Conservation (phyloP, 2,113 vertebrate genomes). For the Marcusenius ussheri region DNA sequence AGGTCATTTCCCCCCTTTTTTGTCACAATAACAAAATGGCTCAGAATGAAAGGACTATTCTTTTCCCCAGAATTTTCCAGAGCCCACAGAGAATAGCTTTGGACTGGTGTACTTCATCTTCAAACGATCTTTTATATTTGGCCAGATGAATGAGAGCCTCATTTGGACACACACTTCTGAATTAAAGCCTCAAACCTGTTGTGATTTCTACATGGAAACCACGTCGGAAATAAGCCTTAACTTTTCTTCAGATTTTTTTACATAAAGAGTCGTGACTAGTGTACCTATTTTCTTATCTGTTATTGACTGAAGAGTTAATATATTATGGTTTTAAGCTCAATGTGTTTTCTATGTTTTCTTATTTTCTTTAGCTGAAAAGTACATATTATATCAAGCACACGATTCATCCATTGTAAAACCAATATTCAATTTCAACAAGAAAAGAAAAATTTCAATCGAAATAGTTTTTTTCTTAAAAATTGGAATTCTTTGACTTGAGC, state of each 20-base stretch:
- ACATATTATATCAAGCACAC: not conserved
- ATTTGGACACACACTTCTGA: not conserved
- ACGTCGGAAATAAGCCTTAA: not conserved
- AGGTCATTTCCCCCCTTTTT: not conserved
- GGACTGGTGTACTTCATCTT: not conserved
- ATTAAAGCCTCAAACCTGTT: not conserved
- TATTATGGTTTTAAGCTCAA: not conserved
- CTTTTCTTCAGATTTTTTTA: not conserved
- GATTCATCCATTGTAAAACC: not conserved
- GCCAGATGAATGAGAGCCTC: not conserved
- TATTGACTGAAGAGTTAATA: not conserved
- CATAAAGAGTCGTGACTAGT: not conserved
- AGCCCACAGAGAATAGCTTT: not conserved
- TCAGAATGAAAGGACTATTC: not conserved
- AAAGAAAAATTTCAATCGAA: not conserved
- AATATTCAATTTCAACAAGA: not conserved
- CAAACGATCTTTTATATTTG: not conserved
- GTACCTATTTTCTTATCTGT: not conserved
- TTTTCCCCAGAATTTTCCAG: not conserved
- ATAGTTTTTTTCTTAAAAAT: not conserved
- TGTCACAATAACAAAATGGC: constrained; percentile 2
- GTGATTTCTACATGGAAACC: not conserved
- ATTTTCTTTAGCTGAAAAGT: not conserved
- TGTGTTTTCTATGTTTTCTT: not conserved
- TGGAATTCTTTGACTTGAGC: not conserved